Evolutionary conservation across 2,113 vertebrate species (phyloP).

Genomic region (Prunella himalayana): DNA sequence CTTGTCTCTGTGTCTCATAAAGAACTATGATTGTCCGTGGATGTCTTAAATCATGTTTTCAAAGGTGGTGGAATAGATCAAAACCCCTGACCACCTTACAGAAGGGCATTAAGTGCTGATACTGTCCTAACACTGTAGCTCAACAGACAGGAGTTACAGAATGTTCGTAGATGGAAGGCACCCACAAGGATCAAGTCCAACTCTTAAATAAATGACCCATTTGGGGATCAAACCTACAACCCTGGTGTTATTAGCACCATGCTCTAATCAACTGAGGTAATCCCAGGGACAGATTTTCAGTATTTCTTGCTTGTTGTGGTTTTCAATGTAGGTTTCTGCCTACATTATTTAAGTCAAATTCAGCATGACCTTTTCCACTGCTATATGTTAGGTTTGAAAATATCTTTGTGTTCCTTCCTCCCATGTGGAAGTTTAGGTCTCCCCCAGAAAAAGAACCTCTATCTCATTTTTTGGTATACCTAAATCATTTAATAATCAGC

Average conservation of each 20-base stretch:
- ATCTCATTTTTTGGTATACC: neutral
- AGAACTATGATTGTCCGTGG: fast-evolving
- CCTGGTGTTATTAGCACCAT: neutral
- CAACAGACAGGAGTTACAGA: neutral
- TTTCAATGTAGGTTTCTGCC: neutral
- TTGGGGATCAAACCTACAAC: neutral
- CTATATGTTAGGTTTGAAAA: neutral
- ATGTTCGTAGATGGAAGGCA: neutral
- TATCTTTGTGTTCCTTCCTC: neutral
- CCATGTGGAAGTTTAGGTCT: neutral
- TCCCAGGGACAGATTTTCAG: neutral
- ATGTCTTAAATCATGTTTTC: neutral
- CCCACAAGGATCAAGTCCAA: neutral
- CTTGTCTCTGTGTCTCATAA: neutral
- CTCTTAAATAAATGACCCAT: neutral
- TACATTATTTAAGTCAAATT: neutral
- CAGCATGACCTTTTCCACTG: neutral
- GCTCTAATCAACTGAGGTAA: neutral
- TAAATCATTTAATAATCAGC: neutral
- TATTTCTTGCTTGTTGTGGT: neutral
- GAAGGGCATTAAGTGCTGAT: neutral
- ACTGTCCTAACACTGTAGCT: neutral
- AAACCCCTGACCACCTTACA: neutral
- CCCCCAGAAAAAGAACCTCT: neutral
- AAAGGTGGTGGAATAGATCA: neutral